These are phyloP conservation scores for Anticlea derivata DNA, from an alignment of 2,888 invertebrate genomes.

Conservation along the genomic window DNA sequence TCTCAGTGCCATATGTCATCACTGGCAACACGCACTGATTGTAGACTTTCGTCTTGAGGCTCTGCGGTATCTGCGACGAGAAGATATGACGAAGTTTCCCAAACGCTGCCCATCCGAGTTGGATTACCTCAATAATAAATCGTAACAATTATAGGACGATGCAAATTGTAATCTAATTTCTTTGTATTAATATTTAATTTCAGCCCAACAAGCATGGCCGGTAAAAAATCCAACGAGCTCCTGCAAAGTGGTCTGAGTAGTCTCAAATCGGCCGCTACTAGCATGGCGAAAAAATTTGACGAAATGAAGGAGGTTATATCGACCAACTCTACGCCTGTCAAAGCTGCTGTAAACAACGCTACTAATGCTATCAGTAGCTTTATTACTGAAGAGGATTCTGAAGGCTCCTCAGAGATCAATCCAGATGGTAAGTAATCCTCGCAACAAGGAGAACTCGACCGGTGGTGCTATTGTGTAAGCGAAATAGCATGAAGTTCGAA, in stretches of 20 bases:
- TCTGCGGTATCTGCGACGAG: too few relatives aligned
- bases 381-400: slow-evolving; percentile 71
- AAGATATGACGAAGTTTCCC: too few relatives aligned
- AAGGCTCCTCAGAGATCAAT: slow-evolving; percentile 74
- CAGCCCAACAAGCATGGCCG: slow-evolving; percentile 92
- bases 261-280: slow-evolving; percentile 92
- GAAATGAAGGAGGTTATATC: slow-evolving; percentile 96
- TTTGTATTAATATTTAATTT: slow-evolving; percentile 34
- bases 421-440: slow-evolving; percentile 70
- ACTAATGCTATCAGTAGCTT: slow-evolving; percentile 70
- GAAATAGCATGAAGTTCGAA: too few relatives aligned
- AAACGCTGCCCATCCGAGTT: too few relatives aligned
- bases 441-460: too few relatives aligned
- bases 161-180: neutral
- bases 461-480: too few relatives aligned
- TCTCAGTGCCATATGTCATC: too few relatives aligned
- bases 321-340: slow-evolving; percentile 93
- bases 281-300: slow-evolving; percentile 94
- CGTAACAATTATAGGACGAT: neutral
- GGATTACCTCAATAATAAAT: too few relatives aligned
- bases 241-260: slow-evolving; percentile 94
- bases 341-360: slow-evolving; percentile 82
- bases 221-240: slow-evolving; percentile 94
- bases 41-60: too few relatives aligned
- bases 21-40: too few relatives aligned